These are phyloP conservation scores for Podarcis raffonei DNA, from an alignment of 2,113 vertebrate species.

Conservation along the genomic window DNA sequence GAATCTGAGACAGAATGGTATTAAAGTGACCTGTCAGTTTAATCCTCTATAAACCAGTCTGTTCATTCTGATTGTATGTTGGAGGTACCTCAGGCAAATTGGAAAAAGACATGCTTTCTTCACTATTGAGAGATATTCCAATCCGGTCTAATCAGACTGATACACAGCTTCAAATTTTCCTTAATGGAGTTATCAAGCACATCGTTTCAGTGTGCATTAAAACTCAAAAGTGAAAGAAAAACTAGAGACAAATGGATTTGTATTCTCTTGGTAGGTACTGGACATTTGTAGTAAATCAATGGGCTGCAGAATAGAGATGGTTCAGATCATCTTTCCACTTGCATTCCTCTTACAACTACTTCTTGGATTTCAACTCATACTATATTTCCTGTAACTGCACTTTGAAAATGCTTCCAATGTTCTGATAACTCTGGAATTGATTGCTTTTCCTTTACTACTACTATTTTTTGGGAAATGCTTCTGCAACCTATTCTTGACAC, in stretches of 20 bases:
- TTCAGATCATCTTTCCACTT: conserved; percentile 20
- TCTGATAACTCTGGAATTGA: background rate
- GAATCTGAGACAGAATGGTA: background rate
- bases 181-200: conserved; percentile 20
- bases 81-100: background rate
- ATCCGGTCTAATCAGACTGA: conserved; percentile 21
- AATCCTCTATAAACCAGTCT: background rate
- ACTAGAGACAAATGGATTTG: conserved; percentile 39
- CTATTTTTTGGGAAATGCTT: no score
- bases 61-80: background rate
- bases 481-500: no score
- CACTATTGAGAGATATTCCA: conserved; percentile 51
- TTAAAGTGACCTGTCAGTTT: background rate
- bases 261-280: conserved; percentile 13
- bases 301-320: conserved; percentile 1
- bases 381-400: background rate
- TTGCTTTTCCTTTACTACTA: background rate
- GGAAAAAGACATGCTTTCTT: conserved; percentile 22
- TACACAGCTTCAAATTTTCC: conserved; percentile 43
- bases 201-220: conserved; percentile 43
- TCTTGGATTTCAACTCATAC: background rate
- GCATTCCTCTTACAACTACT: background rate
- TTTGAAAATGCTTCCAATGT: conserved; percentile 15
- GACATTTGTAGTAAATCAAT: conserved; percentile 45
- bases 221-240: conserved; percentile 38